Base-by-base conservation (phyloP, 2,113 vertebrate genomes). In the Actinemys pallida region DNA sequence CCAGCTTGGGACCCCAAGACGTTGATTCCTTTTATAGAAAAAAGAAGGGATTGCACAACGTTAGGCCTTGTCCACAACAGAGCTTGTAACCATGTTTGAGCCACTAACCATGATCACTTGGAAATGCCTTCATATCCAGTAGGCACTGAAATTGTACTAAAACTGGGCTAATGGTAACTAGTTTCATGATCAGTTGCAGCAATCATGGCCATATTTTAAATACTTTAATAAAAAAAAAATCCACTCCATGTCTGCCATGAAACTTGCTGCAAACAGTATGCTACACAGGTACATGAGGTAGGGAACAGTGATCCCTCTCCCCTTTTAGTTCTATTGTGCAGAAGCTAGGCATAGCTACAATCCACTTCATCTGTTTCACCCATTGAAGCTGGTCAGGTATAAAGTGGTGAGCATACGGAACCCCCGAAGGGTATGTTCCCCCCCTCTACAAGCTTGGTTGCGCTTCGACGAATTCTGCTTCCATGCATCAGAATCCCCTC, bases 391-490 rank as follows among this genome's bases (percentile, higher is more conserved):
- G 53, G 54, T 35, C 22, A 86, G 6, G 27, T 42, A 56, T 65
- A 31, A 31, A 92, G 45, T 8, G 69, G 10, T 6, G 62, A 25
- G 16, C 45, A 39, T 4, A 6, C 12, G 0, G 0, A 19, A 2
- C 11, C 35, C 13, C 4, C 0, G 13, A 88, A 52, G 2, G 49
- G 4, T 1, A 24, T 1, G 5, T n/a, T 69, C 4, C 62, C 62
- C 31, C 35, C 4, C 16, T 35, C 31, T 35, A 16, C 62, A 35
- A 35, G 31, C 62, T n/a, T n/a, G 31, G 16, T 19, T 69, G 62
- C 8, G 19, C 35, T n/a, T 69, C 3, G 14, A 69, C 2, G 2
- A n/a, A 69, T 69, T 69, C 62, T 69, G 2, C 35, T n/a, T 69
- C 62, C 62, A 69, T 19, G 16, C 10, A 16, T n/a, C 16, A 69